These are phyloP conservation scores for Mungos mungo DNA, from an alignment of 2,113 vertebrate genomes.

Conservation along the genomic window DNA sequence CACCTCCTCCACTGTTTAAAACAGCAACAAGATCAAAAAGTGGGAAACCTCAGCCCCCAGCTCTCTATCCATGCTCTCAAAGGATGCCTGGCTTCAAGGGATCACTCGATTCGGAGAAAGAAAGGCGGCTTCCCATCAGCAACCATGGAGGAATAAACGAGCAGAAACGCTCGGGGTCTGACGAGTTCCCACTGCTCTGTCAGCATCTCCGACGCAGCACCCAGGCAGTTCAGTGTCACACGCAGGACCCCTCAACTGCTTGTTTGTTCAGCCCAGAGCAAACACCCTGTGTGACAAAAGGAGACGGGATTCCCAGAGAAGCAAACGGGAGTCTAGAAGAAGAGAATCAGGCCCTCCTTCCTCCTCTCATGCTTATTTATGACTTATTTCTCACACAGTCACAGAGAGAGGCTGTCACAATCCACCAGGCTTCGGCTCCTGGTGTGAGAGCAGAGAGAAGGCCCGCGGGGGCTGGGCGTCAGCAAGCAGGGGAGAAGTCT, in stretches of 20 bases:
- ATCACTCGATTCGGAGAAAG: not conserved
- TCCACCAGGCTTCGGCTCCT: not conserved
- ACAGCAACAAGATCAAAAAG: too few relatives aligned
- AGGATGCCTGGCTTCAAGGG: not conserved
- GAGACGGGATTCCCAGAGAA: not conserved
- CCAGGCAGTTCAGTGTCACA: not conserved
- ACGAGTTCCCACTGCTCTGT: not conserved
- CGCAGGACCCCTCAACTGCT: not conserved
- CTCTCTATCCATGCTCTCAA: not conserved
- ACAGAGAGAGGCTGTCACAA: rapidly evolving
- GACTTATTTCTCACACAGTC: not conserved
- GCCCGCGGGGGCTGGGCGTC: rapidly evolving
- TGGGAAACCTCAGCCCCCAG: not conserved
- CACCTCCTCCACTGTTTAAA: not conserved
- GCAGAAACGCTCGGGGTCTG: rapidly evolving
- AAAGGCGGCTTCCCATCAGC: not conserved
- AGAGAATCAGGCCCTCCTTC: too few relatives aligned
- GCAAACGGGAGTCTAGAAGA: not conserved
- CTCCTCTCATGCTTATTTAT: not conserved
- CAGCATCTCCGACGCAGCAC: not conserved
- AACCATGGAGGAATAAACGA: rapidly evolving
- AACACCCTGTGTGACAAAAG: not conserved
- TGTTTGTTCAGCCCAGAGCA: not conserved
- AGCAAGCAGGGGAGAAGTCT: not conserved
- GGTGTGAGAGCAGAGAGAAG: not conserved